phyloP scores from a whole-genome alignment of 2,113 vertebrate genomes.

The Hiodon alosoides region DNA sequence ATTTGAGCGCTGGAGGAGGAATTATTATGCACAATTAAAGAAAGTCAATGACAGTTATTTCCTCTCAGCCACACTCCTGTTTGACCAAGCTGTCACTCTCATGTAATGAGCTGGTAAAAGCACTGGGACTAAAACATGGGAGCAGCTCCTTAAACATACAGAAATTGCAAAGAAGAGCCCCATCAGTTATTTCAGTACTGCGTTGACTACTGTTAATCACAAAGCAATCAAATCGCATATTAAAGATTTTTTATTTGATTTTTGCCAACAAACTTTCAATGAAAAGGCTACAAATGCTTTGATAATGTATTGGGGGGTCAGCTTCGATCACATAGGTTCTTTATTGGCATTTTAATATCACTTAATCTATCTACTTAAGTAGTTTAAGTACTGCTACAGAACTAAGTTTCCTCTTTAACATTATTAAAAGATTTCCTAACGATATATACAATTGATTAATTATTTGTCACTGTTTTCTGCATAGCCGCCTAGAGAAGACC shows the following conservation, averaged over 20 bases:
- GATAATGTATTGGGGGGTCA: constrained; percentile 9
- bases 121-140: too few relatives aligned
- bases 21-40: background rate
- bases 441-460: background rate
- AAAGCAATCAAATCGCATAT: constrained; percentile 23
- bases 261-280: constrained; percentile 15
- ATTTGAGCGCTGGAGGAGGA: background rate
- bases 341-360: constrained; percentile 23
- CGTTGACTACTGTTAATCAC: constrained; percentile 8
- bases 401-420: background rate
- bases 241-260: constrained; percentile 14
- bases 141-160: constrained; percentile 1
- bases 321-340: background rate
- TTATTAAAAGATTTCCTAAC: background rate
- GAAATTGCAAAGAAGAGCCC: constrained; percentile 3
- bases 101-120: background rate
- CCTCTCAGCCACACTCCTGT: background rate
- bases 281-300: constrained; percentile 7
- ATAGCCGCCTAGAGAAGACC: background rate
- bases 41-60: background rate
- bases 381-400: constrained; percentile 1
- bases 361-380: constrained; percentile 6
- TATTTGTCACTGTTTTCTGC: background rate
- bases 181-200: constrained; percentile 6
- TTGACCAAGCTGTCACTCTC: background rate